Base-by-base conservation (phyloP, 2,113 vertebrate genomes). In the Silurus meridionalis region DNA sequence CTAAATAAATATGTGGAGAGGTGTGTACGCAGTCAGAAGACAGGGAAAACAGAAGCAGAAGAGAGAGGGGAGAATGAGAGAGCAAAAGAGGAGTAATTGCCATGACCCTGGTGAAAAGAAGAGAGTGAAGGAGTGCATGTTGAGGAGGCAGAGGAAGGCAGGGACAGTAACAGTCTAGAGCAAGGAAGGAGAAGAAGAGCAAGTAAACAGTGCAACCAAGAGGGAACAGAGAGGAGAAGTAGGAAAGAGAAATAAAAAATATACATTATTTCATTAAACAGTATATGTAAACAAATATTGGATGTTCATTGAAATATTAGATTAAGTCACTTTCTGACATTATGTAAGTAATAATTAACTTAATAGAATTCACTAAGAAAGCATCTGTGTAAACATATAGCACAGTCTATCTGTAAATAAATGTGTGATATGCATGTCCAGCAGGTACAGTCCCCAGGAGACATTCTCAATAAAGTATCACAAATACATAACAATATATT, bases 61-160 rank as follows among this genome's bases (percentile, higher is more conserved):
- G 48, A 74, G 53, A 82, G 63, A 82, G 61, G n/a, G 52, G 75
- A 25, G 55, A 64, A 46, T 19, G 81, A 85, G 80, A 55, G 82
- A 80, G 77, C 28, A 67, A 87, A 83, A 81, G 72, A 80, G 86
- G 86, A 75, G 86, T 80, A 87, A 87, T 89, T 87, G 80, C 80
- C 75, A 86, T 87, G 86, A 89, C 88, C 88, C 88, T 89, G 88
- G 64, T 80, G 80, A 80, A 87, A 87, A 83, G 83, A 87, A 67
- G 82, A 85, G 86, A 89, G 88, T 85, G 78, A 84, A 83, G 86
- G 83, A 89, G 86, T 8, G 81, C 60, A 87, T 74, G 74, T 67
- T 57, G 84, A 87, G 80, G 86, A 89, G 86, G 72, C 75, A 84
- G 50, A 37, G 64, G 63, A 72, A 82, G 80, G 81, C 52, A 83